phyloP scores from a whole-genome alignment of 1,140 invertebrate species.

The Mamestra configurata region DNA sequence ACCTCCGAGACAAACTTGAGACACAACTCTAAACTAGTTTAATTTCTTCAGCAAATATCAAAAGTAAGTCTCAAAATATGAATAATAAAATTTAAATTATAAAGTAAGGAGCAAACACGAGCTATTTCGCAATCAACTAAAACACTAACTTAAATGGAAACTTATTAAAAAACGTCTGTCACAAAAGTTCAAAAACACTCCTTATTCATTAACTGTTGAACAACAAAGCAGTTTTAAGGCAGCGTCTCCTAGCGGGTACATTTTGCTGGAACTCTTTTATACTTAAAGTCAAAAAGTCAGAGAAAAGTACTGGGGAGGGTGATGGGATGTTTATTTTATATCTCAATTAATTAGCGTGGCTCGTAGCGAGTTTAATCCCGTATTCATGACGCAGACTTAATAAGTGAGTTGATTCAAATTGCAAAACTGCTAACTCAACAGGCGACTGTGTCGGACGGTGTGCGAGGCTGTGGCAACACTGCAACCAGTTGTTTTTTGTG shows the following conservation, averaged over 20 bases:
- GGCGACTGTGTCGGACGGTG: slow-evolving; percentile 28
- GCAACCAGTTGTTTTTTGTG: neutral
- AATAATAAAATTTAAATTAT: slow-evolving; percentile 43
- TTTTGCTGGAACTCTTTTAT: slow-evolving; percentile 42
- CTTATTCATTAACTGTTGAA: slow-evolving; percentile 36
- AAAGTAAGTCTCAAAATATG: slow-evolving; percentile 38
- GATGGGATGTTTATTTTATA: slow-evolving; percentile 47
- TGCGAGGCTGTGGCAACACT: neutral
- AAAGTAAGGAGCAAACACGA: slow-evolving; percentile 30
- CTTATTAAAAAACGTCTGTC: slow-evolving; percentile 42
- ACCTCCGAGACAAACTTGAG: neutral
- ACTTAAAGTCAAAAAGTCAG: slow-evolving; percentile 43
- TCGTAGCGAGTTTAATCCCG: slow-evolving; percentile 47
- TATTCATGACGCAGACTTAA: slow-evolving; percentile 49
- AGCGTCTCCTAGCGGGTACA: slow-evolving; percentile 12
- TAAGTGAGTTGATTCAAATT: slow-evolving; percentile 56
- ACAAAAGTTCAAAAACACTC: slow-evolving; percentile 22
- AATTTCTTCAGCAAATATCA: slow-evolving; percentile 31
- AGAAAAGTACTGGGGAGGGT: slow-evolving; percentile 1
- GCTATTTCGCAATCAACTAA: slow-evolving; percentile 25
- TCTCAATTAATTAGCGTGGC: slow-evolving; percentile 46
- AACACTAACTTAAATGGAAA: slow-evolving; percentile 25
- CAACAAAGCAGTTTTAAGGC: slow-evolving; percentile 41
- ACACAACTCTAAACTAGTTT: slow-evolving; percentile 23
- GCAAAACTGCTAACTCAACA: slow-evolving; percentile 52